Evolutionary conservation across 1,140 invertebrate genomes (phyloP).

Genomic region (Zophobas morio): DNA sequence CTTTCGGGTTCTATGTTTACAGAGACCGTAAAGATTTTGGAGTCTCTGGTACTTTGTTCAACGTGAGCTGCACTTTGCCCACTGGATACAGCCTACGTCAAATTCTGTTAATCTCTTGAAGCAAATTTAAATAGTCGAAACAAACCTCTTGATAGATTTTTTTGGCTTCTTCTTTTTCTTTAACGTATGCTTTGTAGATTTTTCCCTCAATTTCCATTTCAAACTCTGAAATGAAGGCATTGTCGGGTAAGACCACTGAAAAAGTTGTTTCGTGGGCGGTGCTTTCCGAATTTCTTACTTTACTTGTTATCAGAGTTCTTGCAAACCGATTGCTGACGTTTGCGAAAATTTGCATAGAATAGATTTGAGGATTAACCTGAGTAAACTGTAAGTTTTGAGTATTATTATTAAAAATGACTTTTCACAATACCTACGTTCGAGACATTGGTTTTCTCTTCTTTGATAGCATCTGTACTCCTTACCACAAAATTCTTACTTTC

Average conservation of each 20-base stretch:
- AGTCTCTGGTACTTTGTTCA: slow-evolving; percentile 73
- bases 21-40: slow-evolving; percentile 75
- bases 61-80: slow-evolving; percentile 76
- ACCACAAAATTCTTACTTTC: no score
- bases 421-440: no score
- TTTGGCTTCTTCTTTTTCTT: slow-evolving; percentile 76
- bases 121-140: slow-evolving; percentile 55
- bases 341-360: slow-evolving; percentile 70
- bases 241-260: slow-evolving; percentile 71
- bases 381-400: neutral
- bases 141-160: slow-evolving; percentile 73
- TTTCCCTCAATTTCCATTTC: no score
- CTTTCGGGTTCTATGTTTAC: slow-evolving; percentile 74
- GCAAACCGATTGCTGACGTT: slow-evolving; percentile 73
- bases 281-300: slow-evolving; percentile 71
- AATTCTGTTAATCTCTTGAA: slow-evolving; percentile 53
- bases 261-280: slow-evolving; percentile 73
- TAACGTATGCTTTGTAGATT: slow-evolving; percentile 70
- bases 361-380: slow-evolving; percentile 57
- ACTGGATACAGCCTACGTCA: slow-evolving; percentile 69
- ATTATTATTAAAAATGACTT: no score
- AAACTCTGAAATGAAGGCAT: no score
- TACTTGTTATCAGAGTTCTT: slow-evolving; percentile 72
- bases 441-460: no score
- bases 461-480: no score